These are phyloP conservation scores for Eulacestoma nigropectus DNA, from an alignment of 2,113 vertebrate species.

Conservation along the genomic window DNA sequence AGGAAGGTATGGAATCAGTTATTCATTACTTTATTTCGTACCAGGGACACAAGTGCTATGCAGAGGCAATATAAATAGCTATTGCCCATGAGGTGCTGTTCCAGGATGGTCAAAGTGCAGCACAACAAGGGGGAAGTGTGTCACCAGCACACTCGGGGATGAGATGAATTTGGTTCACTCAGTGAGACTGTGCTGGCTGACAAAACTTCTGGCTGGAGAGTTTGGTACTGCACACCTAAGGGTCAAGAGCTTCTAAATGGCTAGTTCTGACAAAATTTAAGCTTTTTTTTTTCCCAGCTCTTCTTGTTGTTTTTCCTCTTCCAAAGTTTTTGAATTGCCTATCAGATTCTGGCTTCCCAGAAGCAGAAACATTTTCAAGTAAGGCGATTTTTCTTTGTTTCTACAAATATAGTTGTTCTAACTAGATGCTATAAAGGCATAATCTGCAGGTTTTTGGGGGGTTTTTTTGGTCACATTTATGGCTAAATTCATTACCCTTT, in stretches of 20 bases:
- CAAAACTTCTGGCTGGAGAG: not conserved
- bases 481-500: not conserved
- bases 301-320: not conserved
- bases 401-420: not conserved
- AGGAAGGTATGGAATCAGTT: not conserved
- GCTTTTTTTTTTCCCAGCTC: not conserved
- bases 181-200: not conserved
- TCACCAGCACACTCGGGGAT: not conserved
- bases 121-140: not conserved
- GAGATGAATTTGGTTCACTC: not conserved
- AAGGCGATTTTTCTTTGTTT: not conserved
- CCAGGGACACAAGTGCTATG: not conserved
- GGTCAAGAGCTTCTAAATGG: not conserved
- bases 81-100: not conserved
- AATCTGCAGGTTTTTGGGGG: not conserved
- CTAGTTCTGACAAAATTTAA: not conserved
- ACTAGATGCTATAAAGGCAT: not conserved
- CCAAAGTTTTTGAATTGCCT: not conserved
- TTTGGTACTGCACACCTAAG: not conserved
- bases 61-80: not conserved
- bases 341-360: not conserved
- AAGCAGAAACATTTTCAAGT: not conserved
- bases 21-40: not conserved
- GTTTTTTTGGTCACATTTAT: not conserved
- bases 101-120: slow-evolving; percentile 41